A percentile compares a stretch with the other conserved stretches of the same genome.
phyloP scores from a whole-genome alignment of 2,888 invertebrate species.

The Villa cingulata region DNA sequence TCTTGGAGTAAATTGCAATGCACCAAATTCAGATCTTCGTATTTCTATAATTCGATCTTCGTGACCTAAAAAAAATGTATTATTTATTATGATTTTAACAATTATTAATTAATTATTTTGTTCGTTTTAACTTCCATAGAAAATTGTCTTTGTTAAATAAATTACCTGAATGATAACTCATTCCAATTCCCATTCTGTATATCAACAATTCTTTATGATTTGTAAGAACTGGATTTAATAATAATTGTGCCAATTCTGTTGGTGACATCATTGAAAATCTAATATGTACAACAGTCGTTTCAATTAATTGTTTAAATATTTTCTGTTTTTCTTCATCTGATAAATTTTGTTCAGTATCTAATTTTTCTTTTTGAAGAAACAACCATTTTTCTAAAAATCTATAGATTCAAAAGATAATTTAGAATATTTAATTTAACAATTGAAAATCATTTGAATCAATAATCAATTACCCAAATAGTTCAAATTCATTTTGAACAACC shows the following conservation, averaged over 20 bases:
- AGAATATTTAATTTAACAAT: neutral
- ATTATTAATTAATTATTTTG: neutral
- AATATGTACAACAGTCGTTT: conserved; percentile 61
- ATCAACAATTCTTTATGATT: conserved; percentile 77
- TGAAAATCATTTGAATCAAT: neutral
- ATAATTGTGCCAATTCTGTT: conserved; percentile 66
- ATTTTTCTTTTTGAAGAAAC: conserved; percentile 49
- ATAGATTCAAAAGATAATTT: conserved; percentile 3
- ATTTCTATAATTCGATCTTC: conserved; percentile 50
- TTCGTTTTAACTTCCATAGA: no score
- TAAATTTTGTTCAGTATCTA: conserved; percentile 38
- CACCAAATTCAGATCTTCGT: conserved; percentile 43
- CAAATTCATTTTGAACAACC: conserved; percentile 79
- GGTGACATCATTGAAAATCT: conserved; percentile 93
- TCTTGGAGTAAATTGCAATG: conserved; percentile 65
- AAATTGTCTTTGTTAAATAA: neutral
- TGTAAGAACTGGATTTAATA: conserved; percentile 63
- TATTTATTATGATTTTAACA: no score
- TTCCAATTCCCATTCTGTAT: conserved; percentile 75
- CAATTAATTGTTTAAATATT: conserved; percentile 54
- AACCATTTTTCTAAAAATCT: conserved; percentile 70
- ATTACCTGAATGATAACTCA: conserved; percentile 71
- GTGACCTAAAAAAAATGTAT: conserved; percentile 48
- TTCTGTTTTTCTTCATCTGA: conserved; percentile 40
- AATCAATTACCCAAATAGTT: conserved; percentile 49